Conservation (phyloP, 1,140 invertebrate genomes). For the Ooceraea biroi region DNA sequence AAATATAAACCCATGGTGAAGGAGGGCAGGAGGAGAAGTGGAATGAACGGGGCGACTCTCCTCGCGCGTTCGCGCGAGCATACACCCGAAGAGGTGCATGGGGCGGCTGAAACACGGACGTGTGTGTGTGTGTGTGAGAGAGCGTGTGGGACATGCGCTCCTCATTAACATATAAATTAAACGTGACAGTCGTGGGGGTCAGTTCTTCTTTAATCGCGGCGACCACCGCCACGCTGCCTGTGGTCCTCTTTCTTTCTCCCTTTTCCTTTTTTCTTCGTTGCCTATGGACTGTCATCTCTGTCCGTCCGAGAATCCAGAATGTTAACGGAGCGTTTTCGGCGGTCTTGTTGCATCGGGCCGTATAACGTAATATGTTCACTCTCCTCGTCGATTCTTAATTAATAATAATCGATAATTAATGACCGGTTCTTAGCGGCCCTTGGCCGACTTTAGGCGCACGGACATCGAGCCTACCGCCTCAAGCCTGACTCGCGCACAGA, state of each 20-base stretch:
- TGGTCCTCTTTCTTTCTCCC: constrained; percentile 49
- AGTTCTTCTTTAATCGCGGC: constrained; percentile 70
- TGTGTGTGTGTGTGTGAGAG: constrained; percentile 20
- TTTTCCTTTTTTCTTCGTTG: neutral
- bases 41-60: constrained; percentile 73
- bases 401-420: constrained; percentile 21
- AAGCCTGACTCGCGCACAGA: neutral
- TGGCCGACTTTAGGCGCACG: constrained; percentile 30
- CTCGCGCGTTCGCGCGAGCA: constrained; percentile 18
- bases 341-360: neutral
- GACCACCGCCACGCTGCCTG: constrained; percentile 59
- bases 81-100: constrained; percentile 34
- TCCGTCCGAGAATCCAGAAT: neutral
- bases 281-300: neutral
- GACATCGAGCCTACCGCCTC: neutral
- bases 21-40: constrained; percentile 62
- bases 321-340: constrained; percentile 1
- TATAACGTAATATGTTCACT: neutral
- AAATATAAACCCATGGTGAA: constrained; percentile 75
- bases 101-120: constrained; percentile 69
- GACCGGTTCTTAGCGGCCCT: constrained; percentile 19
- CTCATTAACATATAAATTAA: constrained; percentile 82
- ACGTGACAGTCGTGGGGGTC: constrained; percentile 76
- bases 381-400: constrained; percentile 34
- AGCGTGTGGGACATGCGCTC: constrained; percentile 69